These are phyloP conservation scores for Matsumurasca onukii DNA, from an alignment of 1,140 invertebrate species.

Conservation along the genomic window DNA sequence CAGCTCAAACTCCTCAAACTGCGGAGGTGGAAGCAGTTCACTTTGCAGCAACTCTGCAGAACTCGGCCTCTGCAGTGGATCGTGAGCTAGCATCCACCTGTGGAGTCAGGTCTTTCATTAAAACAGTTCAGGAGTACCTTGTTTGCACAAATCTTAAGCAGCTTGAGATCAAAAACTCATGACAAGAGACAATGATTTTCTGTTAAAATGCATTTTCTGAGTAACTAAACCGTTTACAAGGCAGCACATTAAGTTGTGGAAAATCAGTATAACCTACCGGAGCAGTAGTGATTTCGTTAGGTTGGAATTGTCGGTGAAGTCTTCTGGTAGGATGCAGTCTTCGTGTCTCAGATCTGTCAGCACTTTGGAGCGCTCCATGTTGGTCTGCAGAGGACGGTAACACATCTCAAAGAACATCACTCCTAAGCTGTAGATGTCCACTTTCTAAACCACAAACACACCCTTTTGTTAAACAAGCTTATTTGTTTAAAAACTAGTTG, in stretches of 20 bases:
- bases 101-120: too few species aligned
- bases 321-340: constrained; percentile 66
- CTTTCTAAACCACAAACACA: too few species aligned
- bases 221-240: too few species aligned
- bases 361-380: constrained; percentile 85
- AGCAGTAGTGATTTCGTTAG: constrained; percentile 51
- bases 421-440: constrained; percentile 90
- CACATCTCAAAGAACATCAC: constrained; percentile 97
- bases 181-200: too few species aligned
- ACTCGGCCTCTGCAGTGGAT: constrained; percentile 77
- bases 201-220: too few species aligned
- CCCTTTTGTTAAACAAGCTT: too few species aligned
- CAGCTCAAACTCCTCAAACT: constrained; percentile 76
- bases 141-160: too few species aligned
- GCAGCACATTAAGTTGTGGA: too few species aligned
- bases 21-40: constrained; percentile 72
- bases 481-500: too few species aligned
- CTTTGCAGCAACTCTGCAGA: constrained; percentile 80
- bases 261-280: too few species aligned
- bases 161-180: too few species aligned
- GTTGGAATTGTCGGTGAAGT: constrained; percentile 55
- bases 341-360: constrained; percentile 65
- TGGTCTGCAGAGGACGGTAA: constrained; percentile 74
- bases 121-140: too few species aligned
- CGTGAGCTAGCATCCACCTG: constrained; percentile 82